These are phyloP conservation scores for Stichodactyla helianthus DNA, from an alignment of 64 coral and sea anemone genomes.

Conservation along the genomic window DNA sequence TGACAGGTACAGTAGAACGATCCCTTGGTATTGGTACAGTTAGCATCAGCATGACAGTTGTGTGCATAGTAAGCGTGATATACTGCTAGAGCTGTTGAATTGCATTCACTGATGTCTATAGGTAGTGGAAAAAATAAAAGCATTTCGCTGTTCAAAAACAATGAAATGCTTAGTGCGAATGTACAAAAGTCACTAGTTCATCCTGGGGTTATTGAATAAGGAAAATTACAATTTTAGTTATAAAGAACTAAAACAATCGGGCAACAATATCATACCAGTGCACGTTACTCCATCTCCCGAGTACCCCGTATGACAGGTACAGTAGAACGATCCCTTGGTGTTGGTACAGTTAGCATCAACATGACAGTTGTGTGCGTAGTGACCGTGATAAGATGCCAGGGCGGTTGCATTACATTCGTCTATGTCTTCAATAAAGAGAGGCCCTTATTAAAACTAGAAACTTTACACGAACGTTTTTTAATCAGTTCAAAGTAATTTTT, in stretches of 20 bases:
- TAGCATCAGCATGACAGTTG: conserved; percentile 43
- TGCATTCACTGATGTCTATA: conserved; percentile 20
- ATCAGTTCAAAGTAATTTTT: no score
- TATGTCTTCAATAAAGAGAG: no score
- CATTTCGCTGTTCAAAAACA: not conserved
- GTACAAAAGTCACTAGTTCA: no score
- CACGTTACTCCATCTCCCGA: conserved; percentile 63
- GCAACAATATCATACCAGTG: conserved; percentile 22
- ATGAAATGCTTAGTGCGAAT: no score
- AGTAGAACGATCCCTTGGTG: conserved; percentile 73
- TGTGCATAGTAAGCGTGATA: conserved; percentile 17
- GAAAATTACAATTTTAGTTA: no score
- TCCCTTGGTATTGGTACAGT: conserved; percentile 61
- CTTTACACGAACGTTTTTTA: no score
- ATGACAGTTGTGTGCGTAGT: conserved; percentile 44
- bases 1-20: conserved; percentile 58
- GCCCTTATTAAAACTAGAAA: no score
- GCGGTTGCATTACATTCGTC: no score
- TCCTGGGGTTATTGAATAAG: no score
- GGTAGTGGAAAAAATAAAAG: not conserved
- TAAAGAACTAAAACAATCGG: not conserved
- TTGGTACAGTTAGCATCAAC: conserved; percentile 69
- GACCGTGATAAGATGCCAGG: no score
- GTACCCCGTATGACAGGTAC: conserved; percentile 63
- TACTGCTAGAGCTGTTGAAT: not conserved